Evolutionary conservation across 1,140 invertebrate species (phyloP), one percentile per base, ranked within the genome.

Genomic region (Galendromus occidentalis): DNA sequence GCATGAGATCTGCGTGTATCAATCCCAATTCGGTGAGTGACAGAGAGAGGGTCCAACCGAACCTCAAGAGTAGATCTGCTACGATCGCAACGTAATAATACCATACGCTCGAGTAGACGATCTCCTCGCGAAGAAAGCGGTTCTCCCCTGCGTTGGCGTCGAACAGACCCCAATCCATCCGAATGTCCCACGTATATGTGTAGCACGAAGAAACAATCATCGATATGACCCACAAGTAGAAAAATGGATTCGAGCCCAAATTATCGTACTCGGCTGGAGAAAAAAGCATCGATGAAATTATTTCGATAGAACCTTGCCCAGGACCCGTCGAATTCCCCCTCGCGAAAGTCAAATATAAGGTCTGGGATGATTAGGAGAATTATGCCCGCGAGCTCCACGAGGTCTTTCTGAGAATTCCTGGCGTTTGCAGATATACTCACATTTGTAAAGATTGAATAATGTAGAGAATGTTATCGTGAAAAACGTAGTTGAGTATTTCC

Each of bases 121-220:
- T 80, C 73, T 84, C 81, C 70, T 84, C 82, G 47, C 83, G 69
- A 0, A 85, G 74, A 67, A 82, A 80, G 42, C 68, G 75, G 75
- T 92, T 91, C 76, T 94, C 87, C 28, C 85, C 83, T 14, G 87
- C 84, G 65, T 84, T 84, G 66, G 82, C 84, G 73, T 93, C 91
- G 68, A 96, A 85, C n/a, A 98, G 77, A 12, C 94, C 93, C 93
- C 93, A 98, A 81, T 98, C 93, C 88, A 97, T 92, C 76, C 90
- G 91, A 5, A 97, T 84, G 74, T 98, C 93, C 93, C 93, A 97
- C 0, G 85, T 85, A 71, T 89, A 89, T 0, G 87, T 85, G 74
- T 92, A 94, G 51, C 83, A 80, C 0, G 88, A 88, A 64, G 84
- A 88, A 0, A 89, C 74, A 7, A 91, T 74, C 29, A 84, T 83